Evolutionary conservation across 2,113 vertebrate species (phyloP).

Genomic region (Chionomys nivalis): DNA sequence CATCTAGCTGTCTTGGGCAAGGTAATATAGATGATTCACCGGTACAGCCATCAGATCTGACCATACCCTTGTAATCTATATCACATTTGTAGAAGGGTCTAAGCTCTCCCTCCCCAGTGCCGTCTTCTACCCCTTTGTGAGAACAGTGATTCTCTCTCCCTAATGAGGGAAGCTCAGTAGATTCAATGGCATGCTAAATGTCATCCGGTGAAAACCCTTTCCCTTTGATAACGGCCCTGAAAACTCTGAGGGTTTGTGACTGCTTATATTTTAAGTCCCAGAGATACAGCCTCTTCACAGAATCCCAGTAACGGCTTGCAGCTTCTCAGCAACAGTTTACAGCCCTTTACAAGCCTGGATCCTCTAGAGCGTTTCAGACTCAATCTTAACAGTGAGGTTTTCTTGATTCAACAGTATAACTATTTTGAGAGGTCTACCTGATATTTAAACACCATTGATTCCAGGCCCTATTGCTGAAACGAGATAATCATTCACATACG

Average conservation of each 20-base stretch:
- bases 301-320: neutral
- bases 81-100: neutral
- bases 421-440: neutral
- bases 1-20: neutral
- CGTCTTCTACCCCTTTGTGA: fast-evolving
- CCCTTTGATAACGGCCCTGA: neutral
- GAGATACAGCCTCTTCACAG: neutral
- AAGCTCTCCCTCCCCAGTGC: neutral
- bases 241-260: neutral
- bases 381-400: neutral
- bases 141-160: neutral
- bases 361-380: neutral
- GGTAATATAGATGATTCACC: neutral
- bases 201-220: neutral
- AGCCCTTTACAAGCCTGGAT: neutral
- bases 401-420: neutral
- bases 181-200: neutral
- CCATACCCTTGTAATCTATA: neutral
- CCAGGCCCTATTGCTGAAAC: neutral
- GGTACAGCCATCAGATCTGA: neutral
- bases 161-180: neutral
- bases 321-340: neutral
- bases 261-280: neutral
- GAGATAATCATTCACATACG: neutral
- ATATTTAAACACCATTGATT: neutral